Conservation (phyloP, 2,888 invertebrate genomes). For the Dione juno region DNA sequence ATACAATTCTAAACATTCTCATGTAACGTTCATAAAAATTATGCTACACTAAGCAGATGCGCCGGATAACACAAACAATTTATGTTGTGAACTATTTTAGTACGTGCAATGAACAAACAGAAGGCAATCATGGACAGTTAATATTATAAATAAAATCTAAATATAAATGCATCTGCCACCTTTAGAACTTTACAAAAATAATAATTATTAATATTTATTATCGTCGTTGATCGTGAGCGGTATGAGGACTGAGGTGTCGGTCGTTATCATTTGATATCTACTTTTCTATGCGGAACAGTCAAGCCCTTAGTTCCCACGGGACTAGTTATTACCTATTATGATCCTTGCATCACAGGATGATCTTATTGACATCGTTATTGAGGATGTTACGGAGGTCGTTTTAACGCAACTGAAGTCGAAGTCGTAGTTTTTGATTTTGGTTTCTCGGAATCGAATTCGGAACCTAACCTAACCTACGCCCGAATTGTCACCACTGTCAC, state of each 20-base stretch:
- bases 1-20: constrained; percentile 6
- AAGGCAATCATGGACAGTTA: neutral
- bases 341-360: neutral
- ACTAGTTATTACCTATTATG: constrained; percentile 9
- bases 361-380: too few species aligned
- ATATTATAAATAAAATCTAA: neutral
- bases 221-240: neutral
- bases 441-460: too few species aligned
- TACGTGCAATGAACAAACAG: constrained; percentile 19
- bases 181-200: neutral
- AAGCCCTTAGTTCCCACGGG: constrained; percentile 11
- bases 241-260: too few species aligned
- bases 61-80: constrained; percentile 56
- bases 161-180: neutral
- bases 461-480: too few species aligned
- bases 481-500: too few species aligned
- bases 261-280: neutral
- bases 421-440: too few species aligned
- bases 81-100: constrained; percentile 47
- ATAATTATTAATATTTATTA: neutral
- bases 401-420: too few species aligned
- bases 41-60: constrained; percentile 28
- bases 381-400: too few species aligned
- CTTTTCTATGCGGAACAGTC: neutral
- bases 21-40: constrained; percentile 1